Percentiles rank a stretch among this genome's conserved stretches.
phyloP scores from a whole-genome alignment of 2,797 vertebrate genomes.

The Caiman crocodilus region DNA sequence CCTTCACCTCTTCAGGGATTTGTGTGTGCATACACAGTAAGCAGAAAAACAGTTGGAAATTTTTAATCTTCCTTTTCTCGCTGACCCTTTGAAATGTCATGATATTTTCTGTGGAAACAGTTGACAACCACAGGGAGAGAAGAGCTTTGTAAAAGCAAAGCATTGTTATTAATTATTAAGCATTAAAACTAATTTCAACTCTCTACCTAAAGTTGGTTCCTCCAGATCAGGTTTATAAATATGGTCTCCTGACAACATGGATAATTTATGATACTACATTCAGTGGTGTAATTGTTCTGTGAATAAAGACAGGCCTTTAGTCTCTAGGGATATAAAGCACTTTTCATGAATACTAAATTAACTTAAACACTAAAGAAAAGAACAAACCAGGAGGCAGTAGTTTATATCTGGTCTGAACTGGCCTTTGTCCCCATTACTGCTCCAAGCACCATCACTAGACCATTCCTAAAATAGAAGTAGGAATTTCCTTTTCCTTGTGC shows the following conservation, averaged over 20 bases:
- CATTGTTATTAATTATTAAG: constrained; percentile 36
- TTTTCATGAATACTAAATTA: constrained; percentile 67
- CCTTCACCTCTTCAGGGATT: constrained; percentile 44
- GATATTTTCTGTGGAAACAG: not conserved
- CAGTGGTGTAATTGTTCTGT: constrained; percentile 47
- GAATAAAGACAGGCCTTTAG: constrained; percentile 47
- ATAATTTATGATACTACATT: constrained; percentile 49
- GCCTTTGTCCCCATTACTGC: constrained; percentile 1
- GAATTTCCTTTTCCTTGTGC: not conserved
- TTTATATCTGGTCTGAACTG: constrained; percentile 54
- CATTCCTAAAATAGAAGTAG: not conserved
- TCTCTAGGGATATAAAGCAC: constrained; percentile 25
- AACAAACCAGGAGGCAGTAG: not conserved
- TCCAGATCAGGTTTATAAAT: constrained; percentile 28
- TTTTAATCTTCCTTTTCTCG: constrained; percentile 5
- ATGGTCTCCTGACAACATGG: not conserved
- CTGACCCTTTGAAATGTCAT: constrained; percentile 33
- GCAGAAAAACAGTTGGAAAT: constrained; percentile 23
- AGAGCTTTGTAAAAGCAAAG: not conserved
- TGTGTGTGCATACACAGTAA: constrained; percentile 20
- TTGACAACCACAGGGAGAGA: constrained; percentile 17
- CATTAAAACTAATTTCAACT: constrained; percentile 8
- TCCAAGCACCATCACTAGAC: not conserved
- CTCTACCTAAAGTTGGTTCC: not conserved
- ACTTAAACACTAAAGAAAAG: constrained; percentile 56